phyloP scores from a whole-genome alignment of 2,113 vertebrate species.

The Litocranius walleri region DNA sequence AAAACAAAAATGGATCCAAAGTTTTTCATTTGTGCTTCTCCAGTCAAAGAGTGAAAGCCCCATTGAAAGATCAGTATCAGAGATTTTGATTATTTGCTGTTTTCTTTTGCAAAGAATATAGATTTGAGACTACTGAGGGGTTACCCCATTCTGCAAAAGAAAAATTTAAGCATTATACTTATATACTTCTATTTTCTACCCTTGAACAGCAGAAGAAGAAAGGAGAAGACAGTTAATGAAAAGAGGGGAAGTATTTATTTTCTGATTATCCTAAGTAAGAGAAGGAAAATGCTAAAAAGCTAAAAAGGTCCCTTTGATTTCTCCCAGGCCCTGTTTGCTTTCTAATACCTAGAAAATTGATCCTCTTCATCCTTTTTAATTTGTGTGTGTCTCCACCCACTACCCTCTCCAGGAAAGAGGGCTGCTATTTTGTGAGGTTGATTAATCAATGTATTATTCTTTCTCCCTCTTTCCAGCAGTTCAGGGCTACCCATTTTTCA shows the following conservation, averaged over 20 bases:
- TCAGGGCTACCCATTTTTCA: slow-evolving; percentile 8
- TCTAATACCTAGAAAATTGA: background rate
- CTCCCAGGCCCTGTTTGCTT: background rate
- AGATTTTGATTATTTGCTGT: background rate
- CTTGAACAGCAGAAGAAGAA: background rate
- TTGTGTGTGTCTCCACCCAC: background rate
- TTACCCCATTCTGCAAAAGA: background rate
- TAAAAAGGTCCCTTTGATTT: background rate
- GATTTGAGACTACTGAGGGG: background rate
- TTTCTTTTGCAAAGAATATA: background rate
- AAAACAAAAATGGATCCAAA: slow-evolving; percentile 73
- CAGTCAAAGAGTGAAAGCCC: slow-evolving; percentile 38
- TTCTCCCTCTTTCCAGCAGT: fast-evolving
- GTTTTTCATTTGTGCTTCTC: slow-evolving; percentile 65
- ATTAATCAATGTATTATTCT: background rate
- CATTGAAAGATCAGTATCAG: slow-evolving; percentile 31
- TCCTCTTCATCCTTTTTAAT: background rate
- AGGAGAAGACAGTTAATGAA: background rate
- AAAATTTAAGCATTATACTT: background rate
- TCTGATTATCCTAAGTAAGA: fast-evolving
- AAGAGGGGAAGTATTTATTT: fast-evolving
- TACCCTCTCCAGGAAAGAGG: background rate
- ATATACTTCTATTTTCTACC: background rate
- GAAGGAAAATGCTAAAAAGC: background rate
- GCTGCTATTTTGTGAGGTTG: background rate